These are phyloP conservation scores for Penaeus vannamei DNA, from an alignment of 1,140 invertebrate species.

Conservation along the genomic window DNA sequence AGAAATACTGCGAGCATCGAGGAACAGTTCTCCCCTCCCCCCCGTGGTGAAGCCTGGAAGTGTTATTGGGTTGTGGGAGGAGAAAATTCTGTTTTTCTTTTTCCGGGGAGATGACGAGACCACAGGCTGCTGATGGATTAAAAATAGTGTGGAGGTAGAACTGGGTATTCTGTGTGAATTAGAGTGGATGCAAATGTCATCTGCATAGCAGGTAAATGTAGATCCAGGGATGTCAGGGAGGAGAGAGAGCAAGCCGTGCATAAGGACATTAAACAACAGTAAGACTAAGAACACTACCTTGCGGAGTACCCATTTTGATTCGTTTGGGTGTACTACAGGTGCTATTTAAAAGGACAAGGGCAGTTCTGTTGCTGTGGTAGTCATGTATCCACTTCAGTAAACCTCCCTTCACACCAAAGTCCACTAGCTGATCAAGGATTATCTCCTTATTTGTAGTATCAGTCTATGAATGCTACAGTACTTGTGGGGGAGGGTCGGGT, in stretches of 20 bases:
- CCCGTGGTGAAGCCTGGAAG: no score
- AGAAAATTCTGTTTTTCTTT: no score
- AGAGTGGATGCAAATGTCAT: constrained; percentile 21
- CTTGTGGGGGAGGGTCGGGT: not conserved
- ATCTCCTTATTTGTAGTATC: not conserved
- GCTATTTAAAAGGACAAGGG: not conserved
- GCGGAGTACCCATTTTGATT: not conserved
- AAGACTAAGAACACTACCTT: constrained; percentile 31
- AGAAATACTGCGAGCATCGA: no score
- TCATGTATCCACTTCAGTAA: constrained; percentile 21
- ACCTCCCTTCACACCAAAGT: constrained; percentile 18
- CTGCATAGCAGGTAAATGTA: not conserved
- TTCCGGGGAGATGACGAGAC: constrained; percentile 2
- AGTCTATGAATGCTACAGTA: not conserved
- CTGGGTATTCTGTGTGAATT: constrained; percentile 1
- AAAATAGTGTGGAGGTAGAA: not conserved
- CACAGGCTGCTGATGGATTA: not conserved
- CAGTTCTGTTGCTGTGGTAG: not conserved
- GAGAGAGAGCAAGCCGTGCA: not conserved
- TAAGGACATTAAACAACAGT: constrained; percentile 30
- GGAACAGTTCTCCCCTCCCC: no score
- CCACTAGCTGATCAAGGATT: constrained; percentile 18
- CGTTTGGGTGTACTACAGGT: not conserved
- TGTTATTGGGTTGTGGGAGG: no score
- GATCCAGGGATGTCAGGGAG: constrained; percentile 13